Percentiles rank a stretch among this genome's conserved stretches.
phyloP scores from a whole-genome alignment of 2,888 invertebrate genomes.

The Tenthredo amoena region DNA sequence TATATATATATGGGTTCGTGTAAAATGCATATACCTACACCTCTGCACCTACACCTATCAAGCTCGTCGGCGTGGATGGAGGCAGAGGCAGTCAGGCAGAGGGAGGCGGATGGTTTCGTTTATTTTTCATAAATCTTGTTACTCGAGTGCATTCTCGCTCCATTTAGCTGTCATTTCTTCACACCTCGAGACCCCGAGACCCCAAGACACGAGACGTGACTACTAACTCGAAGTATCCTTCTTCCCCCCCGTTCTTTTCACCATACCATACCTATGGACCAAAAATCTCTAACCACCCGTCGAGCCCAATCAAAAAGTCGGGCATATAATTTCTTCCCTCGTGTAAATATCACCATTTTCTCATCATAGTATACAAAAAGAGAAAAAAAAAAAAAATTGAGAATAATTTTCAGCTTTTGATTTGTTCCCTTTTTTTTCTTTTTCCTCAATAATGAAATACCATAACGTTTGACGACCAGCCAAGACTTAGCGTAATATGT shows the following conservation, averaged over 20 bases:
- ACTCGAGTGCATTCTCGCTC: constrained; percentile 41
- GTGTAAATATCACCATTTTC: constrained; percentile 24
- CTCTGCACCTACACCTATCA: neutral
- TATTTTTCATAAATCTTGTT: constrained; percentile 50
- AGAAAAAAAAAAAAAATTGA: neutral
- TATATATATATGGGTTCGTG: neutral
- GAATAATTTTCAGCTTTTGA: neutral
- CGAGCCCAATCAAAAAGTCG: constrained; percentile 45
- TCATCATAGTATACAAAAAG: neutral
- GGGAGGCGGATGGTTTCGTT: neutral
- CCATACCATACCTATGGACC: neutral
- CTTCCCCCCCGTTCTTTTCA: neutral
- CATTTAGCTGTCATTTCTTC: constrained; percentile 46
- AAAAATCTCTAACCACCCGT: constrained; percentile 39
- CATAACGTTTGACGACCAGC: neutral
- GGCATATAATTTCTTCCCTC: constrained; percentile 25
- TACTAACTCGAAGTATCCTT: constrained; percentile 1
- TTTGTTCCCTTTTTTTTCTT: neutral
- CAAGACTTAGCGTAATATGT: neutral
- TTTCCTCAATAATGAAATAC: neutral
- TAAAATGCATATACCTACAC: neutral
- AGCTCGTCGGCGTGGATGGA: neutral
- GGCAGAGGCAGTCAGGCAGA: neutral
- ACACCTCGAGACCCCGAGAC: constrained; percentile 14
- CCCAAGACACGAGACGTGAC: neutral